Evolutionary conservation across 2,113 vertebrate species (phyloP).

Genomic region (Elephas maximus): DNA sequence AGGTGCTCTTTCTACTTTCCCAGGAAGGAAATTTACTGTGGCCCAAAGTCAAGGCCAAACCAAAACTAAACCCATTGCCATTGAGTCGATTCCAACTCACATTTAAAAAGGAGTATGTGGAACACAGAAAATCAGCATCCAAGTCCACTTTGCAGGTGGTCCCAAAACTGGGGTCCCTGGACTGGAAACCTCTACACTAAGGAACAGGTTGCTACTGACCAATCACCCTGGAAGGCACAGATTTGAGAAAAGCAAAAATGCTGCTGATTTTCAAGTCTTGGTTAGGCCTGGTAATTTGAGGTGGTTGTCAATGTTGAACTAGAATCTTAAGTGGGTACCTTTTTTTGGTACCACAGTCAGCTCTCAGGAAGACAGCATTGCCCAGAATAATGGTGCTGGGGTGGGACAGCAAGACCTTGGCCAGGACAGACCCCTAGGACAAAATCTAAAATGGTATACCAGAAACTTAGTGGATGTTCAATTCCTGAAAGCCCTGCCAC

Average conservation of each 20-base stretch:
- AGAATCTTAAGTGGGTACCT: neutral
- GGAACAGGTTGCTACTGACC: neutral
- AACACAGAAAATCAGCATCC: neutral
- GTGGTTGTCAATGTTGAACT: neutral
- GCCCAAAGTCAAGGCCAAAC: neutral
- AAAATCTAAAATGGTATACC: neutral
- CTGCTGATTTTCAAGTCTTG: neutral
- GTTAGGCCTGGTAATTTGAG: neutral
- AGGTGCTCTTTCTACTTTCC: neutral
- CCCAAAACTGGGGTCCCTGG: neutral
- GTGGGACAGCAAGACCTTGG: neutral
- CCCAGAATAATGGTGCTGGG: neutral
- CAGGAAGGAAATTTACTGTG: neutral
- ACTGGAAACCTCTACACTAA: neutral
- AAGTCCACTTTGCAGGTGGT: neutral
- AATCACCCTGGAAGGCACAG: neutral
- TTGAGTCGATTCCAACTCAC: too few relatives aligned
- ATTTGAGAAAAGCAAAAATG: neutral
- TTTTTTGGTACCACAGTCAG: neutral
- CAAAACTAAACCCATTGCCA: too few relatives aligned
- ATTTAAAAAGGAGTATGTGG: neutral
- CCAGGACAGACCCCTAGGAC: neutral
- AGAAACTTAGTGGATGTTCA: neutral
- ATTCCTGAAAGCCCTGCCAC: neutral
- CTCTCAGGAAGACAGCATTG: neutral